Conservation (phyloP, 2,888 invertebrate species). For the Leptogaster cylindrica region DNA sequence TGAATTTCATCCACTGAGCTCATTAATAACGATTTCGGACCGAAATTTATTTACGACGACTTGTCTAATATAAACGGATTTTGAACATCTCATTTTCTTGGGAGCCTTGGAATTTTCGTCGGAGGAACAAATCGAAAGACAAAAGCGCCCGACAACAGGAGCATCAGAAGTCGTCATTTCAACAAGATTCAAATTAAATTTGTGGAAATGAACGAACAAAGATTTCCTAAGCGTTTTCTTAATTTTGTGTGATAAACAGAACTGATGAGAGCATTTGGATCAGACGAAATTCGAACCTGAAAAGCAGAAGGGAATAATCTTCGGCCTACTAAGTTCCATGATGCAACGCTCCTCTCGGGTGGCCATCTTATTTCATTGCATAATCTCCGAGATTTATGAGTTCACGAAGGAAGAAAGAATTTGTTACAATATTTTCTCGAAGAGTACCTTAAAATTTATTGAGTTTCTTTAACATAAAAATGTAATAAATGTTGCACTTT, state of each 20-base stretch:
- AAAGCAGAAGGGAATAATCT: too few relatives aligned
- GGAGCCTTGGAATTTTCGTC: constrained; percentile 13
- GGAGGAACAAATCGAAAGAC: constrained; percentile 1
- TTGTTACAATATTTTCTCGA: background rate
- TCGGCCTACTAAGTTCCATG: background rate
- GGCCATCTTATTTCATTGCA: constrained; percentile 27
- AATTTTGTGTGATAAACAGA: constrained; percentile 9
- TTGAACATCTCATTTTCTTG: constrained; percentile 27
- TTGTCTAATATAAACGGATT: background rate
- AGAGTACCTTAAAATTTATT: too few relatives aligned
- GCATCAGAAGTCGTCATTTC: background rate
- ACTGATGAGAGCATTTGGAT: background rate
- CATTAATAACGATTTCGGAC: too few relatives aligned
- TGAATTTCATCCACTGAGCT: too few relatives aligned
- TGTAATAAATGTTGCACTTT: too few relatives aligned
- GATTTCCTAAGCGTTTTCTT: constrained; percentile 11
- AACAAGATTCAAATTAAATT: constrained; percentile 27
- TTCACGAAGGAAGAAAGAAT: constrained; percentile 25
- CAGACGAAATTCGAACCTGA: too few relatives aligned
- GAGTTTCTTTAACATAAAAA: too few relatives aligned
- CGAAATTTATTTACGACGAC: too few relatives aligned
- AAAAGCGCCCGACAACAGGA: constrained; percentile 9
- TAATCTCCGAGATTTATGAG: constrained; percentile 31
- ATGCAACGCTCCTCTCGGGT: constrained; percentile 3
- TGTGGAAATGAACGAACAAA: constrained; percentile 13